phyloP scores from a whole-genome alignment of 2,888 invertebrate species.

The Drosophila mimica region DNA sequence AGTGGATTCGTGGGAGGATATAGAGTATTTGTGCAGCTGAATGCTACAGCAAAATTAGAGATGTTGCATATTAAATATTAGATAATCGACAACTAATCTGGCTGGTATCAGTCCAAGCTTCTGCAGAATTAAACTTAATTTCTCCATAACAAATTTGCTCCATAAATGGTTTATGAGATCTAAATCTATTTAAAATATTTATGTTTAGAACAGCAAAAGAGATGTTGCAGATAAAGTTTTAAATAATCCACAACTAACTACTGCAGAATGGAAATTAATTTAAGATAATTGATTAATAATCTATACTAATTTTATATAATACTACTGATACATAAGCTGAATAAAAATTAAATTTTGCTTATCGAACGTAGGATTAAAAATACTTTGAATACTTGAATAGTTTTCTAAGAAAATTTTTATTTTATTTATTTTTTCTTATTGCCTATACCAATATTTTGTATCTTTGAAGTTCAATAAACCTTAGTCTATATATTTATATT shows the following conservation, averaged over 20 bases:
- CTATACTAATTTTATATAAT: too few species aligned
- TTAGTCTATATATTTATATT: too few species aligned
- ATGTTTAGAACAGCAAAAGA: not conserved
- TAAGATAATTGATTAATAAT: too few species aligned
- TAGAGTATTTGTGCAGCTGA: constrained; percentile 45
- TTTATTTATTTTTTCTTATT: too few species aligned
- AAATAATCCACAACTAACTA: not conserved
- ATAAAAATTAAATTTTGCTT: too few species aligned
- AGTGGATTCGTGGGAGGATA: not conserved
- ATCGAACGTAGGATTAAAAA: too few species aligned
- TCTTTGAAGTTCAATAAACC: too few species aligned
- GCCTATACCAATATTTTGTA: too few species aligned
- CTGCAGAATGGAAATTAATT: too few species aligned
- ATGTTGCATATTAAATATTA: constrained; percentile 21
- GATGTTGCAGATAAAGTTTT: constrained; percentile 9
- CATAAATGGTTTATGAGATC: not conserved
- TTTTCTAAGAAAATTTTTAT: too few species aligned
- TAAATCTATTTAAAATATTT: not conserved
- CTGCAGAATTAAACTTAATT: not conserved
- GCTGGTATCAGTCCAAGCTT: not conserved
- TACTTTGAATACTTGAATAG: too few species aligned
- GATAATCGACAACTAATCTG: not conserved
- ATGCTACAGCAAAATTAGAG: constrained; percentile 18
- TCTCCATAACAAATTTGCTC: not conserved
- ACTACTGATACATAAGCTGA: too few species aligned